Evolutionary conservation across 2,113 vertebrate genomes (phyloP).

Genomic region (Lethenteron reissneri): DNA sequence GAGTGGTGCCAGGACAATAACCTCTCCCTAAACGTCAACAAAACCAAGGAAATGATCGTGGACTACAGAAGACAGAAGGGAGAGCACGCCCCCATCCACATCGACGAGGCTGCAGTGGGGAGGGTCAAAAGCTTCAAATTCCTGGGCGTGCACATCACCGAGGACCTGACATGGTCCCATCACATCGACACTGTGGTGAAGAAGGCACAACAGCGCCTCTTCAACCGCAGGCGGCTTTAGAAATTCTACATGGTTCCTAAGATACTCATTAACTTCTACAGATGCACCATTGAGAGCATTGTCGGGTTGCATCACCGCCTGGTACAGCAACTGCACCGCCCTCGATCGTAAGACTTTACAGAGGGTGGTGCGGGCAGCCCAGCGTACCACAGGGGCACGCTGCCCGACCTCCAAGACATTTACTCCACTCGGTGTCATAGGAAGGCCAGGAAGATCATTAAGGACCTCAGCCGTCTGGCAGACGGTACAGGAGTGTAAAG

Average conservation of each 20-base stretch:
- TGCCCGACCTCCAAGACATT: background rate
- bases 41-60: background rate
- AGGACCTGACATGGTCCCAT: slow-evolving; percentile 1
- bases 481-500: background rate
- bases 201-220: background rate
- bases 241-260: background rate
- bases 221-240: background rate
- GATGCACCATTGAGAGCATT: slow-evolving; percentile 2
- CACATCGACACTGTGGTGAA: background rate
- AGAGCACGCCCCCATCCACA: background rate
- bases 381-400: background rate
- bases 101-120: background rate
- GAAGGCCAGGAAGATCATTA: slow-evolving; percentile 2
- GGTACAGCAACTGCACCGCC: background rate
- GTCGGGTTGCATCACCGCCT: slow-evolving; percentile 1
- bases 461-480: background rate
- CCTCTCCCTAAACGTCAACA: background rate
- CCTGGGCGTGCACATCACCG: background rate
- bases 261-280: background rate
- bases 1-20: background rate
- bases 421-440: background rate
- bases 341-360: background rate
- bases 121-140: slow-evolving; percentile 3
- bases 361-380: background rate
- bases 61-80: slow-evolving; percentile 1